Evolutionary conservation across 2,113 vertebrate species (phyloP), one percentile per base, ranked within the genome.

Genomic region (Strix uralensis): DNA sequence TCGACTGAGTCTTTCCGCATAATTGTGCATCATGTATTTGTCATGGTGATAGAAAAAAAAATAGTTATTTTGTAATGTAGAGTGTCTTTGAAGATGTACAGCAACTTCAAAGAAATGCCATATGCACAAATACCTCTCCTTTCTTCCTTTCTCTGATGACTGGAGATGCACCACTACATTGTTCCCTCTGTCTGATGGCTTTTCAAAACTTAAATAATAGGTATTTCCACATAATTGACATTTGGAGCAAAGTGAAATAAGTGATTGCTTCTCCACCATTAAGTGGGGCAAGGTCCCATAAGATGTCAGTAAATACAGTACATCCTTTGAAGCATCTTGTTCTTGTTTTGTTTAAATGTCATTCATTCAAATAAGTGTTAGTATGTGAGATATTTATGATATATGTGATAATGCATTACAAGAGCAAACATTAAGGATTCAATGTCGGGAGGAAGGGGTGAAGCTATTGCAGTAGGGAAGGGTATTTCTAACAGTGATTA

Each of bases 141-240:
- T 75, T 82, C 36, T 79, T 83, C 62, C 40, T 78, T 91, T 82
- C 29, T 74, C 12, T 81, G 34, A 30, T 80, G 77, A 36, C 62
- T 72, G 26, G 40, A 81, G 75, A 38, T 90, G 46, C 7, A 88
- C 69, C 44, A 44, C 42, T 81, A 9, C 17, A 30, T 88, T 94
- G 67, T 77, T 95, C 11, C 29, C n/a, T 77, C 49, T 88, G 29
- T 75, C 67, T 90, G 74, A 51, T 90, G 85, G 44, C 88, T 85
- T 94, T 94, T 96, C 65, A 92, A 69, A 94, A 58, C 44, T 49
- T 63, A 30, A 91, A 59, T 90, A 75, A 88, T 72, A 91, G 58
- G 7, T 92, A 75, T 79, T 78, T 69, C 49, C 27, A 51, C 59
- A 74, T 88, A 92, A 91, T 30, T 65, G 57, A 65, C 52, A 42